A percentile compares a stretch with the other conserved stretches of the same genome.
Evolutionary conservation across 2,113 vertebrate genomes (phyloP).

Genomic region (Haemorhous mexicanus): DNA sequence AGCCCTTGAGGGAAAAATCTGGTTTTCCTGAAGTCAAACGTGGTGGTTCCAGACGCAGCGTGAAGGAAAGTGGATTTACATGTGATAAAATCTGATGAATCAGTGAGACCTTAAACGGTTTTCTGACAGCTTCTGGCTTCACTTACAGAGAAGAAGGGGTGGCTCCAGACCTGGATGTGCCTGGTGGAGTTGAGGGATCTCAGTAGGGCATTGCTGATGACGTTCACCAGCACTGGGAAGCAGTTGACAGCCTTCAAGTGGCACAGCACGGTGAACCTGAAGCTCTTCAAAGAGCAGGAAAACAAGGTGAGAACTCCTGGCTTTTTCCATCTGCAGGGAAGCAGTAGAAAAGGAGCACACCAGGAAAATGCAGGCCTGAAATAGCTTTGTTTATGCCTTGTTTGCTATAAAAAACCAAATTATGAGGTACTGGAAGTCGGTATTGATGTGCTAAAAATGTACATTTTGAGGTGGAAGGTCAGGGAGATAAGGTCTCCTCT

Average conservation of each 20-base stretch:
- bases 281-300: conserved; percentile 68
- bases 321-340: background rate
- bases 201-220: conserved; percentile 84
- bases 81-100: background rate
- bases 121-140: background rate
- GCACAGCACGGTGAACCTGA: conserved; percentile 78
- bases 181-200: conserved; percentile 71
- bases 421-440: background rate
- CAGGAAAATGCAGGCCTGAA: background rate
- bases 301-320: background rate
- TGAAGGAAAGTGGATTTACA: background rate
- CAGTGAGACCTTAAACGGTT: background rate
- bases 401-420: background rate
- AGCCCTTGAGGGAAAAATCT: background rate
- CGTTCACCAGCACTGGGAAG: conserved; percentile 81
- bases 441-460: background rate
- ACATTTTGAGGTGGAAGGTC: background rate
- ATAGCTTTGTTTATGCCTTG: background rate
- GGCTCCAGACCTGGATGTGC: conserved; percentile 79
- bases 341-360: background rate
- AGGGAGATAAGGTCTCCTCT: background rate
- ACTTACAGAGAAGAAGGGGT: conserved; percentile 66
- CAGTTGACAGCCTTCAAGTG: conserved; percentile 82
- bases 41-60: background rate
- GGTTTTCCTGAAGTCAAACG: background rate